Conservation (phyloP, 2,888 invertebrate genomes). For the Diaperis boleti region DNA sequence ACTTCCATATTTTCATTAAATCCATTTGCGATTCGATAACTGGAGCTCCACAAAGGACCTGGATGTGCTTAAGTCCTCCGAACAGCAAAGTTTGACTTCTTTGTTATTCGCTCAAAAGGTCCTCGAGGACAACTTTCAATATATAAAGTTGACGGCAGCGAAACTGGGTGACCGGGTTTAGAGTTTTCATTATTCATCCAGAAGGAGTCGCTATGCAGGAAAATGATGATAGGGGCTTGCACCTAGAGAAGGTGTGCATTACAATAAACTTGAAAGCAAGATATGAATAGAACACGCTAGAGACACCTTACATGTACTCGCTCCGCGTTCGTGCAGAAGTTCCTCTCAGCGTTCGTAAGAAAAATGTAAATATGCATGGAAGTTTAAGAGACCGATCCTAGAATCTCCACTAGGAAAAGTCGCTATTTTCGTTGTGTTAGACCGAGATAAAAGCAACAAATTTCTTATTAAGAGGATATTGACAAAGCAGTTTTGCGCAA, state of each 20-base stretch:
- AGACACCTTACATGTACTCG: not conserved
- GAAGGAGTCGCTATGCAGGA: not conserved
- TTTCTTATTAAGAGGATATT: no score
- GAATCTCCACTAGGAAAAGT: no score
- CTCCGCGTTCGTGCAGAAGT: not conserved
- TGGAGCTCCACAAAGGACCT: constrained; percentile 1
- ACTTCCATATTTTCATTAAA: not conserved
- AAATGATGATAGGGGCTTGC: not conserved
- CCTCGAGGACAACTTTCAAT: not conserved
- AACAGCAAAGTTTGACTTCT: constrained; percentile 3
- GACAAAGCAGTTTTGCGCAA: no score
- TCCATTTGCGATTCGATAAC: not conserved
- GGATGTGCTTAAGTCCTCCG: not conserved
- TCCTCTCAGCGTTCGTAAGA: no score
- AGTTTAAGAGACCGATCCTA: no score
- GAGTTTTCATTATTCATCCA: not conserved
- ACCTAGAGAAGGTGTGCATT: not conserved
- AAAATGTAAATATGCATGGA: not conserved
- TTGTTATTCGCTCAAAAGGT: no score
- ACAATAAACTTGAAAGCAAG: not conserved
- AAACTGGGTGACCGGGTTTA: no score
- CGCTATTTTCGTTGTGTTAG: no score
- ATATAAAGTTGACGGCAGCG: not conserved
- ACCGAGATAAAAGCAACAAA: no score
- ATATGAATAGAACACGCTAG: not conserved